A percentile compares a stretch with the other conserved stretches of the same genome.
These are phyloP conservation scores for Scomber scombrus DNA, from an alignment of 2,113 vertebrate species.

Conservation along the genomic window DNA sequence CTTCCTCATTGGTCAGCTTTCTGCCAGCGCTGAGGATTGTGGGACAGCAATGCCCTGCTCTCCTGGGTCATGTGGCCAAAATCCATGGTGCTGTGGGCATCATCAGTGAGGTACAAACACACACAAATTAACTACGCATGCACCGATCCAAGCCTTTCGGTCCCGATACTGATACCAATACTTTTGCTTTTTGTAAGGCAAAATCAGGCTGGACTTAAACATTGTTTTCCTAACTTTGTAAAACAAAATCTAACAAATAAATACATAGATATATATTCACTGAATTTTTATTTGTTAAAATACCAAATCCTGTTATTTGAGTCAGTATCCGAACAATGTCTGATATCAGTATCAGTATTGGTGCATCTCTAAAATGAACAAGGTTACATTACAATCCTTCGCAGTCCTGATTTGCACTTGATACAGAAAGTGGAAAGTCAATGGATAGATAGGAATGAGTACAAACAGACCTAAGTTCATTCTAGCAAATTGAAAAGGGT, in stretches of 20 bases:
- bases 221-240: too few relatives aligned
- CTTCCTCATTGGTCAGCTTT: slow-evolving; percentile 85
- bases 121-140: too few relatives aligned
- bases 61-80: slow-evolving; percentile 91
- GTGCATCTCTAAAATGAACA: not conserved
- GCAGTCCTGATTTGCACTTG: not conserved
- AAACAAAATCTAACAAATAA: too few relatives aligned
- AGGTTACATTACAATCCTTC: not conserved
- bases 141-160: too few relatives aligned
- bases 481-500: not conserved
- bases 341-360: too few relatives aligned
- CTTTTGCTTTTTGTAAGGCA: too few relatives aligned
- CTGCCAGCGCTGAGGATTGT: slow-evolving; percentile 86
- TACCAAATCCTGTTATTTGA: too few relatives aligned
- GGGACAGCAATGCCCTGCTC: slow-evolving; percentile 85
- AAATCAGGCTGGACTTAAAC: too few relatives aligned
- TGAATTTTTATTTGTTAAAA: too few relatives aligned
- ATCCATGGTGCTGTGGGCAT: slow-evolving; percentile 93
- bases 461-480: not conserved
- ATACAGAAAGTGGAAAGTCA: not conserved
- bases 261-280: too few relatives aligned
- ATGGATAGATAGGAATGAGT: not conserved
- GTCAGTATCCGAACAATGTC: too few relatives aligned
- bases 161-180: too few relatives aligned
- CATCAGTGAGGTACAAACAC: slow-evolving; percentile 86